Evolutionary conservation across 2,888 invertebrate genomes (phyloP).

Genomic region (Andrena flavipes): DNA sequence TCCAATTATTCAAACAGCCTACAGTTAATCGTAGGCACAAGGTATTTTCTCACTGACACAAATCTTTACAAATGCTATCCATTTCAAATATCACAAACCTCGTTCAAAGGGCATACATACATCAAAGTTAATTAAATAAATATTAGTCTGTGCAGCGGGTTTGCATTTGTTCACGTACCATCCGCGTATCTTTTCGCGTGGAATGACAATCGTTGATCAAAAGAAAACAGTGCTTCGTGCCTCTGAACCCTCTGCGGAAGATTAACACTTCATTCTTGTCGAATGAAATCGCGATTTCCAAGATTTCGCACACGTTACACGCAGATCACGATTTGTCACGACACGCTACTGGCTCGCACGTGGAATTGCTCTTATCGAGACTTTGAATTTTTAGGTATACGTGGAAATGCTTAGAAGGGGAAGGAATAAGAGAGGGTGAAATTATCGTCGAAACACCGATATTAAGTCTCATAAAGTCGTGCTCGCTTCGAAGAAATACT

Average conservation of each 20-base stretch:
- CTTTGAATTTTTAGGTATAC: slow-evolving; percentile 67
- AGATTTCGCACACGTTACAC: slow-evolving; percentile 74
- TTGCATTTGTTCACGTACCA: not conserved
- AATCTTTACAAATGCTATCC: not conserved
- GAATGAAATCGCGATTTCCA: slow-evolving; percentile 40
- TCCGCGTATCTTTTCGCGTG: not conserved
- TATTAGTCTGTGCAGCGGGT: not conserved
- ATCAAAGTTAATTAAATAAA: slow-evolving; percentile 27
- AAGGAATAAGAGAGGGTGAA: slow-evolving; percentile 48
- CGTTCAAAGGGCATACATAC: not conserved
- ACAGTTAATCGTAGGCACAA: too few species aligned
- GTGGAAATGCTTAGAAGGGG: slow-evolving; percentile 30
- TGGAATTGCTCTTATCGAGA: slow-evolving; percentile 77
- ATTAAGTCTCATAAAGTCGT: slow-evolving; percentile 81
- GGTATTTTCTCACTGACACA: too few species aligned
- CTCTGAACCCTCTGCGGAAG: slow-evolving; percentile 7
- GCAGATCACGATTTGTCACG: slow-evolving; percentile 73
- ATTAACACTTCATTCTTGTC: slow-evolving; percentile 64
- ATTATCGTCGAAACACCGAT: slow-evolving; percentile 80
- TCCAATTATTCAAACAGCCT: too few species aligned
- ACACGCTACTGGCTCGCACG: slow-evolving; percentile 55
- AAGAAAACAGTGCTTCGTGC: slow-evolving; percentile 14
- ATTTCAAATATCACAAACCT: not conserved
- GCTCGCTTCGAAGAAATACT: slow-evolving; percentile 79
- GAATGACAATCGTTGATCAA: slow-evolving; percentile 10